Conservation (phyloP, 2,888 invertebrate species). For the Diarsia mendica region DNA sequence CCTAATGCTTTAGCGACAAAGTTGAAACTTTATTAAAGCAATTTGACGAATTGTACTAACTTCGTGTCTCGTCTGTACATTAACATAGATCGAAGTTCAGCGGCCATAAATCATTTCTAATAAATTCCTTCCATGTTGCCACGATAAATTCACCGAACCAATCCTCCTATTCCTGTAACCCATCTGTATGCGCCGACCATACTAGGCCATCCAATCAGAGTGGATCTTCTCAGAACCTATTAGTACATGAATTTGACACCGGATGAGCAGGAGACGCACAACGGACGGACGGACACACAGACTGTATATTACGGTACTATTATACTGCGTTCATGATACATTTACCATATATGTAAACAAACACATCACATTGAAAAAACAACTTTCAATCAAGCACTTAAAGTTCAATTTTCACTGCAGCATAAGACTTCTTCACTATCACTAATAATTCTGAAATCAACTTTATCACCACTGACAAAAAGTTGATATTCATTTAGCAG, state of each 20-base stretch:
- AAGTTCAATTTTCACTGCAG: not conserved
- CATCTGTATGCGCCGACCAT: conserved; percentile 57
- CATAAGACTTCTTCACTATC: too few species aligned
- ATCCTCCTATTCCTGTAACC: conserved; percentile 22
- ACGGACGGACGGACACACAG: conserved; percentile 64
- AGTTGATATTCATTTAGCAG: not conserved
- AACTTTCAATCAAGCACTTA: not conserved
- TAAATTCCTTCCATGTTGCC: conserved; percentile 33
- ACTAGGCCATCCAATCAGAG: conserved; percentile 64
- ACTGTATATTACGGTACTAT: conserved; percentile 67
- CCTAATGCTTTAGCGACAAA: too few species aligned
- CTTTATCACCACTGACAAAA: not conserved
- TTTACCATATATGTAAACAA: not conserved
- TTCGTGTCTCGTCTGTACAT: not conserved
- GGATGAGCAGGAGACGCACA: conserved; percentile 73
- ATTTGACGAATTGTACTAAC: too few species aligned
- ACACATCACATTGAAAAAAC: not conserved
- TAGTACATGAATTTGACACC: conserved; percentile 78
- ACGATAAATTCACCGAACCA: conserved; percentile 48
- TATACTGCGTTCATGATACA: conserved; percentile 29
- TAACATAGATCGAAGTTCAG: conserved; percentile 14
- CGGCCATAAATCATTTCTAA: conserved; percentile 40
- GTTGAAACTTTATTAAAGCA: too few species aligned
- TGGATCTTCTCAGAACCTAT: conserved; percentile 77
- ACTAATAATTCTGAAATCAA: not conserved